Evolutionary conservation across 2,888 invertebrate genomes (phyloP).

Genomic region (Malthinus flaveolus): DNA sequence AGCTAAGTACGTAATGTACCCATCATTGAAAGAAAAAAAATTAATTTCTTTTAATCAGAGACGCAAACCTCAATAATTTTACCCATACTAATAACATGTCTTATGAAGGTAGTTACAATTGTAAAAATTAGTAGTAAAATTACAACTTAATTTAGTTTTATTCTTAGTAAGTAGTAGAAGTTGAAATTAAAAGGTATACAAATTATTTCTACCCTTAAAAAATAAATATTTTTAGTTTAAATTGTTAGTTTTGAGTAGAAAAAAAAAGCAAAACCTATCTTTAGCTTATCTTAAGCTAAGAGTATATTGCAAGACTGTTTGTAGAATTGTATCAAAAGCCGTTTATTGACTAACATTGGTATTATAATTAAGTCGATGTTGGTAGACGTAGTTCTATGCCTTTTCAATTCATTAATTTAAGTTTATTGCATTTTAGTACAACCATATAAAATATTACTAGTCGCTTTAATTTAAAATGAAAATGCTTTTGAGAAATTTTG

Average conservation of each 20-base stretch:
- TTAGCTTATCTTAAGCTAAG: constrained; percentile 4
- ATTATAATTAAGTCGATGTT: background rate
- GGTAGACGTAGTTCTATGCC: too few species aligned
- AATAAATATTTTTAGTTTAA: background rate
- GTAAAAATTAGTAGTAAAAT: too few species aligned
- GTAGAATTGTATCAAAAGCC: background rate
- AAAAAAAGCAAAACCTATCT: background rate
- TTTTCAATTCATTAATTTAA: too few species aligned
- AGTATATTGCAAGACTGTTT: constrained; percentile 7
- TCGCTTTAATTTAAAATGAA: too few species aligned
- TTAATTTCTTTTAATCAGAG: background rate
- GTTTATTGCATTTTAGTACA: too few species aligned
- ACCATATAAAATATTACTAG: too few species aligned
- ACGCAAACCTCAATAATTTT: too few species aligned
- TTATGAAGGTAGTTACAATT: too few species aligned
- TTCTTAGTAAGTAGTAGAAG: too few species aligned
- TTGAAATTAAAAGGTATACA: background rate
- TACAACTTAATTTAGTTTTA: too few species aligned
- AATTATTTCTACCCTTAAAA: background rate
- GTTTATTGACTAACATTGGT: constrained; percentile 3
- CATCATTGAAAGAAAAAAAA: background rate
- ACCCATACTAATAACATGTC: too few species aligned
- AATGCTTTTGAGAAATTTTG: too few species aligned
- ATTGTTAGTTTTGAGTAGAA: constrained; percentile 3
- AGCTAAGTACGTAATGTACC: constrained; percentile 3